phyloP scores from a whole-genome alignment of 2,888 invertebrate species.

The Spodoptera littoralis region DNA sequence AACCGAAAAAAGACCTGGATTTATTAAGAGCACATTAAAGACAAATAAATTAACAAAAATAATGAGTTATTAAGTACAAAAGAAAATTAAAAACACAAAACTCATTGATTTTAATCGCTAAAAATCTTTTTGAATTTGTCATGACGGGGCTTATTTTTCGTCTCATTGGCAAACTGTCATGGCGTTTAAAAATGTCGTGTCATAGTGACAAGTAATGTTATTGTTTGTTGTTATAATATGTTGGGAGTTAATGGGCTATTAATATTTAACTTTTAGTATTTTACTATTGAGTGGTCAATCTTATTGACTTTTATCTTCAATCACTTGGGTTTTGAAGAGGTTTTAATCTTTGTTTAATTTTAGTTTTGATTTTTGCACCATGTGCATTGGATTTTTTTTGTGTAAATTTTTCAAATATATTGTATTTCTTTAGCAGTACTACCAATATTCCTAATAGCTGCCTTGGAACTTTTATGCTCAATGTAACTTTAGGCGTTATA shows the following conservation, averaged over 20 bases:
- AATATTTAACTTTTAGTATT: constrained; percentile 33
- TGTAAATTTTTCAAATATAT: too few species aligned
- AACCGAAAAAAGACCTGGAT: too few species aligned
- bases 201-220: constrained; percentile 35
- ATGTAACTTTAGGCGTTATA: too few species aligned
- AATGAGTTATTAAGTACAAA: constrained; percentile 7
- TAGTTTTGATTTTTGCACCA: too few species aligned
- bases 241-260: constrained; percentile 24
- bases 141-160: constrained; percentile 38
- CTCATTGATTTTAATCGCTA: constrained; percentile 42
- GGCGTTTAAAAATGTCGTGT: constrained; percentile 17
- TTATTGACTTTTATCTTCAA: neutral
- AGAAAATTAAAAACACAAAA: constrained; percentile 17
- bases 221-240: constrained; percentile 32
- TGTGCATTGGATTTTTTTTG: too few species aligned
- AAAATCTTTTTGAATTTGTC: constrained; percentile 26
- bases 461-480: too few species aligned
- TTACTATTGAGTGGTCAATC: constrained; percentile 12
- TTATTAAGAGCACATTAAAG: constrained; percentile 10
- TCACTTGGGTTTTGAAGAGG: neutral
- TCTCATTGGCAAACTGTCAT: constrained; percentile 28
- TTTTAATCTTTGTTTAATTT: too few species aligned
- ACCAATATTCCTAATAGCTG: too few species aligned
- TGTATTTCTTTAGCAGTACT: too few species aligned
- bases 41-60: constrained; percentile 17